Base-by-base conservation (phyloP, 1,140 invertebrate species). In the Drosophila micromelanica region DNA sequence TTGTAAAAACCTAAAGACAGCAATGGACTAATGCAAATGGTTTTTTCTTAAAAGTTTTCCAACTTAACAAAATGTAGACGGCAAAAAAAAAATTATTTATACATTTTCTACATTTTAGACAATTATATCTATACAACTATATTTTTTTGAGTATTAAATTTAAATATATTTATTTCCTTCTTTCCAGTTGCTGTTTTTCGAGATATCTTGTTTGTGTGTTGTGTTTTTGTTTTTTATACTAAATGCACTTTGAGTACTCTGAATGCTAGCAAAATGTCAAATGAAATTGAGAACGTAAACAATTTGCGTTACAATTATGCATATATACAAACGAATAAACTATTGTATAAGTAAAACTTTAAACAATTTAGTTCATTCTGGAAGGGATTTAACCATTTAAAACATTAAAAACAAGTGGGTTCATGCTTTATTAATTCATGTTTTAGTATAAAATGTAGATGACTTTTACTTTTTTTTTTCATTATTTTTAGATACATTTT, bases 261-360 rank as follows among this genome's bases (percentile, higher is more conserved):
- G 37, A 73, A 82, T 67, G 79, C 80, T 82, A 82, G 80, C 80
- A 79, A 82, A 82, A 81, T 81, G 78, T 82, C 79, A 78, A 82
- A 84, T 64, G 76, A 82, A 84, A 79, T 82, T 78, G 71, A 87
- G 62, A 64, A 69, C 81, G 77, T 46, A 71, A 78, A 56, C 76
- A 45, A 74, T 62, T 81, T 78, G 75, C 82, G 78, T 86, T 87
- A 67, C 78, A 75, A 86, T 86, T 86, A 84, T 80, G 60, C 80
- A 86, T 85, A 85, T 82, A 86, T 78, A 82, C 76, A 74, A 86
- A 89, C 84, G 82, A 86, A 86, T 86, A 86, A 86, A 86, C 63
- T 81, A 86, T 62, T 78, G 79, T 82, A 65, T 86, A 86, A 86
- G 82, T 63, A 51, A 74, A 57, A 69, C 55, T 40, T 38, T 40